Evolutionary conservation across 2,797 vertebrate genomes (phyloP).

Genomic region (Cetoscarus ocellatus): DNA sequence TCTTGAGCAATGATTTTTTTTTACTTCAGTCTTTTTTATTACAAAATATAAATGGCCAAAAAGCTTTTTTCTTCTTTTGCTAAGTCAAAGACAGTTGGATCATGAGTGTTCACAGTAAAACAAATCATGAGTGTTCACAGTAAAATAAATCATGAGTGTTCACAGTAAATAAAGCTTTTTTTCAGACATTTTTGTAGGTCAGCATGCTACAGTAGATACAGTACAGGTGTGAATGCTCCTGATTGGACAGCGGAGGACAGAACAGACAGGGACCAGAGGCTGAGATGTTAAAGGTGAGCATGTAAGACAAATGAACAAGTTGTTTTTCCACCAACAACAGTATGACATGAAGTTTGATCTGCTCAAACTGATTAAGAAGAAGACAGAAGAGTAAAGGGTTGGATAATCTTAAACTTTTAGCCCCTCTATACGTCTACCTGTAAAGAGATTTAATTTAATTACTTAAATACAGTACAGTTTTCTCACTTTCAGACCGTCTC

Average conservation of each 20-base stretch:
- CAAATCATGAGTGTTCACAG: conserved; percentile 34
- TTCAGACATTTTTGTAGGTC: conserved; percentile 24
- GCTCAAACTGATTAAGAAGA: not conserved
- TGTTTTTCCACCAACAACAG: too few relatives aligned
- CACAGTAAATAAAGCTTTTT: conserved; percentile 33
- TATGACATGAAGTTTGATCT: not conserved
- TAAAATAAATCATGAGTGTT: conserved; percentile 32
- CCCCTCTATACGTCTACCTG: too few relatives aligned
- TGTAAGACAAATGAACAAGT: conserved; percentile 1
- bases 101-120: conserved; percentile 26
- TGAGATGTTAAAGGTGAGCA: not conserved
- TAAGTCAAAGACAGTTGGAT: conserved; percentile 51
- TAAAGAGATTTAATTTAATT: too few relatives aligned
- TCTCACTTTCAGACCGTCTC: too few relatives aligned
- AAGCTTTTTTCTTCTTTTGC: conserved; percentile 56
- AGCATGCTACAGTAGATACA: conserved; percentile 72
- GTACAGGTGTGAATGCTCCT: conserved; percentile 59
- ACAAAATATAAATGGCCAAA: conserved; percentile 82
- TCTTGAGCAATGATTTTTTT: conserved; percentile 15
- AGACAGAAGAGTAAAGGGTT: not conserved
- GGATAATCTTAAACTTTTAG: not conserved
- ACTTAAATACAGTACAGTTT: too few relatives aligned
- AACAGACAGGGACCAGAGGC: not conserved
- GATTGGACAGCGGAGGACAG: conserved; percentile 16
- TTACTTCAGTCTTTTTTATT: conserved; percentile 76